phyloP scores from a whole-genome alignment of 2,797 vertebrate species.

The Halcyon badia region DNA sequence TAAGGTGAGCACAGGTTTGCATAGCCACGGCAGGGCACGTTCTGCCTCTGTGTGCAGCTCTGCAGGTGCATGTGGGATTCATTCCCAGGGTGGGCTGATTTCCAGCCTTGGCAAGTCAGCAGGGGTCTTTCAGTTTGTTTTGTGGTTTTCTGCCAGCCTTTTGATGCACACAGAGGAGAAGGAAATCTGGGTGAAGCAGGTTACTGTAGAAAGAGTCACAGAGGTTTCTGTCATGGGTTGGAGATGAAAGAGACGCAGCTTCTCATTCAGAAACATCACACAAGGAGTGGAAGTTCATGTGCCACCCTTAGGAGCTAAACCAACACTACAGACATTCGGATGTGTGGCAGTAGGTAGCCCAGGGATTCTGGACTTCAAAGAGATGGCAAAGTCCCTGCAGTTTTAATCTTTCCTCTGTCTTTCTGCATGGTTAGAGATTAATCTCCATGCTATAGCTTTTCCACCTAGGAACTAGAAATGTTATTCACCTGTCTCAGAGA shows the following conservation, averaged over 20 bases:
- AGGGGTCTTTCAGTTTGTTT: background rate
- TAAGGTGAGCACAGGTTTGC: background rate
- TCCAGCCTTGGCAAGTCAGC: background rate
- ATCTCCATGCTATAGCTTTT: background rate
- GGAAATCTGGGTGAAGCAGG: background rate
- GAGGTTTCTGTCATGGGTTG: background rate
- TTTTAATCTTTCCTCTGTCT: background rate
- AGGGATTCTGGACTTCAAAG: background rate
- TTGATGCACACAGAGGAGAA: background rate
- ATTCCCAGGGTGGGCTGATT: background rate
- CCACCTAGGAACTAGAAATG: background rate
- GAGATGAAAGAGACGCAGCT: background rate
- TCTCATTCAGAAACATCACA: background rate
- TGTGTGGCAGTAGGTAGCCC: background rate
- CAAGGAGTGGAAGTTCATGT: background rate
- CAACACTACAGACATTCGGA: background rate
- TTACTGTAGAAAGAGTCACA: background rate
- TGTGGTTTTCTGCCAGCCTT: background rate
- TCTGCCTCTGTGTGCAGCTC: fast-evolving
- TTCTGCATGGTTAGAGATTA: background rate
- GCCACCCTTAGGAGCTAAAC: background rate
- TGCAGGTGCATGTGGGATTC: background rate
- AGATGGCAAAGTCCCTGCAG: background rate
- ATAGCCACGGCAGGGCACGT: fast-evolving
- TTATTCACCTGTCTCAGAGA: background rate